Evolutionary conservation across 2,888 invertebrate genomes (phyloP), one percentile per base, ranked within the genome.

Genomic region (Disparrhopalites patrizii): DNA sequence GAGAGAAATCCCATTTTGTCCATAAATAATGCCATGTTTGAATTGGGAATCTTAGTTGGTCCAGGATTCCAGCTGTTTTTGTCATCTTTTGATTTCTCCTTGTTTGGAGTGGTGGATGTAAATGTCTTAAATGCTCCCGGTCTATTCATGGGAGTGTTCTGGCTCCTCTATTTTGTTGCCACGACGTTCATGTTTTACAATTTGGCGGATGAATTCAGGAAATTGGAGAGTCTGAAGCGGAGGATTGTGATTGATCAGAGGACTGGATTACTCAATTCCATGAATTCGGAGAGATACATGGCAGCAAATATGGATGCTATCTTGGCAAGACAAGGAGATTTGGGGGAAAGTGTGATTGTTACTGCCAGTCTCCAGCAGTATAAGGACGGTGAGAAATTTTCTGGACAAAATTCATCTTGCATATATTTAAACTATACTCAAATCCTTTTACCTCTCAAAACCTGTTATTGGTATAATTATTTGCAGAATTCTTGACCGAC

Each of bases 21-120:
- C 3, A 72, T 77, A 4, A 76, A 80, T 58, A 79, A 80, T 54
- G 78, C 79, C 4, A 76, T 78, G 23, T 72, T 80, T 66, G 81
- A 81, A 70, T 68, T 79, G 38, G 81, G 81, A 2, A 77, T 81
- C 4, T 72, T 81, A n/a, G 72, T 77, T 40, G 81, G 81, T 33
- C 81, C 81, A 25, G 80, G 77, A 31, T 78, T 79, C 38, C 81
- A 81, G 67, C 65, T 81, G 47, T 77, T 80, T 66, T 65, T 72
- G 8, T 66, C 68, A 0, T 63, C 66, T 50, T 64, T 67, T 31
- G 25, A 65, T 15, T 70, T 72, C 38, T 60, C 75, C 28, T 74
- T 81, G 3, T 56, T 56, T 33, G 78, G 77, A 7, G 8, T 47
- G n/a, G n/a, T n/a, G n/a, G 65, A 73, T 61, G 77, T 81, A 2